Evolutionary conservation across 1,140 invertebrate genomes (phyloP).

Genomic region (Antheraea pernyi): DNA sequence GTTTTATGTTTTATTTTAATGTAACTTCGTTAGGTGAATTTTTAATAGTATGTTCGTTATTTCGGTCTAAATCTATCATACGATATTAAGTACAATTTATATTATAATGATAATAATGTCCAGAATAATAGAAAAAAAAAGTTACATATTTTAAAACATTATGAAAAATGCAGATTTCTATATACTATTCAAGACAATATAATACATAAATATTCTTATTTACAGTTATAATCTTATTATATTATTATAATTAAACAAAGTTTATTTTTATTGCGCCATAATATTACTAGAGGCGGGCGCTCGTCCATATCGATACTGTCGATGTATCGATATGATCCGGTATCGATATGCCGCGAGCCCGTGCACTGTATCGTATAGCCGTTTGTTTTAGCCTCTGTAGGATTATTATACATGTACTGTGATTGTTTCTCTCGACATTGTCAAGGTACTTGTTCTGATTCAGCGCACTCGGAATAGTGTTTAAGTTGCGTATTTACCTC

Average conservation of each 20-base stretch:
- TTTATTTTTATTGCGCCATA: conserved; percentile 42
- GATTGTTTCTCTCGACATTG: conserved; percentile 60
- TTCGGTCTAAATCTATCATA: conserved; percentile 69
- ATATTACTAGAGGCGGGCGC: background rate
- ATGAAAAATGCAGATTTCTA: conserved; percentile 62
- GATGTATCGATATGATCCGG: background rate
- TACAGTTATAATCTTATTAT: conserved; percentile 45
- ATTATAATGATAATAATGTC: conserved; percentile 67
- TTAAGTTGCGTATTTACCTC: conserved; percentile 66
- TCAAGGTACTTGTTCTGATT: conserved; percentile 54
- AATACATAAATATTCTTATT: conserved; percentile 70
- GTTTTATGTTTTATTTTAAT: conserved; percentile 33
- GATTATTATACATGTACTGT: conserved; percentile 44
- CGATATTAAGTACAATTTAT: conserved; percentile 72
- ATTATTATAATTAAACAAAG: conserved; percentile 21
- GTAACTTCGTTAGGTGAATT: conserved; percentile 38
- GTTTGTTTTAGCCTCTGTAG: conserved; percentile 35
- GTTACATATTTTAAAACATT: conserved; percentile 62
- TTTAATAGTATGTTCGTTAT: conserved; percentile 45
- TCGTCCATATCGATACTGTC: background rate
- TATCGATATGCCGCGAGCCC: background rate
- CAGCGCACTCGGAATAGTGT: conserved; percentile 30
- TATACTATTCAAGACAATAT: conserved; percentile 74
- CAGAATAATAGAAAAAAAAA: conserved; percentile 48
- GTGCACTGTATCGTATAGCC: background rate